Evolutionary conservation across 2,113 vertebrate genomes (phyloP).

Genomic region (Equus quagga): DNA sequence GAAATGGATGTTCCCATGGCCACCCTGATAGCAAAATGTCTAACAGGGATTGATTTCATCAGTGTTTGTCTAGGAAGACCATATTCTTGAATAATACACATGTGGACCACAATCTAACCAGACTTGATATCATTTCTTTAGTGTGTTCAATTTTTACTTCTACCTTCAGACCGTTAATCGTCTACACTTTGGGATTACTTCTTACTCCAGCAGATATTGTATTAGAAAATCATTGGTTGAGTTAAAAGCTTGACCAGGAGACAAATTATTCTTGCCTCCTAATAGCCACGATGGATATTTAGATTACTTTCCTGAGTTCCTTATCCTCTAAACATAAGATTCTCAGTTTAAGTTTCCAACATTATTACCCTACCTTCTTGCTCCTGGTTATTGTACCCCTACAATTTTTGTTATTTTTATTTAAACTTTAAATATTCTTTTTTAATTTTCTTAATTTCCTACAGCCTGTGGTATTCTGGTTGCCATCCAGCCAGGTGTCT

Average conservation of each 20-base stretch:
- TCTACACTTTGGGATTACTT: not conserved
- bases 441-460: not conserved
- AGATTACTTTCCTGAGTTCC: not conserved
- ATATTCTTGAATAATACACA: not conserved
- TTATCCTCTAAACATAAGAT: not conserved
- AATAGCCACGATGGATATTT: not conserved
- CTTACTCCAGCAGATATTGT: not conserved
- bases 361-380: not conserved
- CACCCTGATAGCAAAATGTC: not conserved
- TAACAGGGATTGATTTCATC: not conserved
- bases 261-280: not conserved
- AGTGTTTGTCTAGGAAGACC: not conserved
- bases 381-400: not conserved
- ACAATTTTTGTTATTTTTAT: not conserved
- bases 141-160: not conserved
- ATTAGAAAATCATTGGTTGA: not conserved
- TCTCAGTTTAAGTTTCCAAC: not conserved
- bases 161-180: not conserved
- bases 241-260: not conserved
- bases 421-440: not conserved
- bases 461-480: not conserved
- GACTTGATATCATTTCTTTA: not conserved
- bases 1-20: not conserved
- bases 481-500: not conserved
- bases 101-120: not conserved